phyloP scores from a whole-genome alignment of 2,797 vertebrate genomes.

The Melanogrammus aeglefinus region DNA sequence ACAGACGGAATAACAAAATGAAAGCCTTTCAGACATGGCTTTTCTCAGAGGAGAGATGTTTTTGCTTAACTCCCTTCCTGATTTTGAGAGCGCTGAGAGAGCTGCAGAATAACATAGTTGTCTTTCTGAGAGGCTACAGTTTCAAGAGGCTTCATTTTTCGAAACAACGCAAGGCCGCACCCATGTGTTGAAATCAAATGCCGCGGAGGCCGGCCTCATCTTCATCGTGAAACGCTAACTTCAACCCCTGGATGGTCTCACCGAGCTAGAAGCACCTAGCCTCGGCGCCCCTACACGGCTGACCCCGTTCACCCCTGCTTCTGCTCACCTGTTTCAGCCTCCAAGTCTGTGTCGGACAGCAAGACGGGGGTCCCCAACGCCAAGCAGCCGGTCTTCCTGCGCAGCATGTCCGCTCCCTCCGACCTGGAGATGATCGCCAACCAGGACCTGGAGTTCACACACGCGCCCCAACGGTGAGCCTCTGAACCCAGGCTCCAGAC shows the following conservation, averaged over 20 bases:
- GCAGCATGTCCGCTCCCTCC: conserved; percentile 97
- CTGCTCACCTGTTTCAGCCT: conserved; percentile 72
- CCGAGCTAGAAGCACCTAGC: background rate
- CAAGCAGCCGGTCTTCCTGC: conserved; percentile 94
- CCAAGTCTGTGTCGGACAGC: conserved; percentile 90
- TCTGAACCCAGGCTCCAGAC: no score
- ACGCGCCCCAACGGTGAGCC: conserved; percentile 83
- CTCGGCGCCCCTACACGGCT: background rate
- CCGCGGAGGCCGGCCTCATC: background rate
- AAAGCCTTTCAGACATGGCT: background rate
- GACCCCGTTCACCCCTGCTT: background rate
- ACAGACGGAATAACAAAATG: background rate
- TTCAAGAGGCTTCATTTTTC: no score
- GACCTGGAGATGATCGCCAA: conserved; percentile 98
- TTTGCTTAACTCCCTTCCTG: background rate
- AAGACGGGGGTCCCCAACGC: conserved; percentile 86
- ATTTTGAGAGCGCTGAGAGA: background rate
- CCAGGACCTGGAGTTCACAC: conserved; percentile 92
- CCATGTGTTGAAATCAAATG: background rate
- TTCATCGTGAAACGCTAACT: no score
- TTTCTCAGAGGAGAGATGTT: background rate
- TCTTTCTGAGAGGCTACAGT: background rate
- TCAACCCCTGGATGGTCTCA: background rate
- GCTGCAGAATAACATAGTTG: background rate
- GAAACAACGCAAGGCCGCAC: background rate